Evolutionary conservation across 1,140 invertebrate species (phyloP).

Genomic region (Dolichoris vasculosae): DNA sequence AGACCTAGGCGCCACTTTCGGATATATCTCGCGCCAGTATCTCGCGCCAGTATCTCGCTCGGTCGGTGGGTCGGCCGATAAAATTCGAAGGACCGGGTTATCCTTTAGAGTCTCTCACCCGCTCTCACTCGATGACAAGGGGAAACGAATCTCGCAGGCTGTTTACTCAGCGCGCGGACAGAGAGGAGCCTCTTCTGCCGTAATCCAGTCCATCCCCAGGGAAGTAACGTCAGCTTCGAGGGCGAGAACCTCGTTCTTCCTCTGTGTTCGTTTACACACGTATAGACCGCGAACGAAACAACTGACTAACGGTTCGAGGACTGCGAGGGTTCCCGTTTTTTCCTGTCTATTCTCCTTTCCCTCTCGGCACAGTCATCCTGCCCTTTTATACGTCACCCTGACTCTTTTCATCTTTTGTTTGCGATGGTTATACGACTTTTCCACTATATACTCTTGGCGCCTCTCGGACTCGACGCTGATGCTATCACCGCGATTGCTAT

Average conservation of each 20-base stretch:
- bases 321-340: background rate
- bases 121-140: background rate
- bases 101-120: background rate
- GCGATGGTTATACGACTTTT: background rate
- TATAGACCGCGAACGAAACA: background rate
- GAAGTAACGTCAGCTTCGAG: background rate
- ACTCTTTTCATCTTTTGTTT: constrained; percentile 20
- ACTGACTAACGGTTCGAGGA: background rate
- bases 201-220: constrained; percentile 61
- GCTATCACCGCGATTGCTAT: constrained; percentile 14
- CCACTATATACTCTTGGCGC: background rate
- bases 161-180: constrained; percentile 70
- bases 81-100: constrained; percentile 6
- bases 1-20: background rate
- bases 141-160: constrained; percentile 54
- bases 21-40: no score
- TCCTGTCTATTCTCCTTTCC: background rate
- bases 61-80: background rate
- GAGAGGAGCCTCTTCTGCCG: constrained; percentile 64
- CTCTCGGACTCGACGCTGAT: background rate
- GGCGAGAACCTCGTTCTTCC: background rate
- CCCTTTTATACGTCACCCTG: background rate
- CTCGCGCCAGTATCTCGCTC: no score
- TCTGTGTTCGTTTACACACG: background rate
- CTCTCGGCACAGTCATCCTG: no score